Conservation (phyloP, 2,888 invertebrate genomes). For the Synergus laeviventris region DNA sequence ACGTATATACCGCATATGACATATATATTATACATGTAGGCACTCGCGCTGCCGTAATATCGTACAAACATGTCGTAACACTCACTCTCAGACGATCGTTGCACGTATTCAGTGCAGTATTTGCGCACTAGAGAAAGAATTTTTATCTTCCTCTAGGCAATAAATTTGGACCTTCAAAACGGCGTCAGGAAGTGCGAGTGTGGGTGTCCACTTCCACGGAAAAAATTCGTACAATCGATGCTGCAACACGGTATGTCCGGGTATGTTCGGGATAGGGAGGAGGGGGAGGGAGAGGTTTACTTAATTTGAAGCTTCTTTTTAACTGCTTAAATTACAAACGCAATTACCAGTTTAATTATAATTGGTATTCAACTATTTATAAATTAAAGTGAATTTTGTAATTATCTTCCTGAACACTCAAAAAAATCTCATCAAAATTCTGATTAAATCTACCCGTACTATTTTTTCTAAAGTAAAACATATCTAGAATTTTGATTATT, state of each 20-base stretch:
- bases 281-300: not conserved
- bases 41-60: not conserved
- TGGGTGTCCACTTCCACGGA: not conserved
- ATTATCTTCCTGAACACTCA: too few species aligned
- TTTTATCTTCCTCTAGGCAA: not conserved
- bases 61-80: not conserved
- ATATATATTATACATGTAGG: not conserved
- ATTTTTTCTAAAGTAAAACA: too few species aligned
- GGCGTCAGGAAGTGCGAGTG: not conserved
- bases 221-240: conserved; percentile 10
- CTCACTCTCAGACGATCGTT: conserved; percentile 44
- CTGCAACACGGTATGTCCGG: conserved; percentile 13
- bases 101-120: conserved; percentile 45
- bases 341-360: not conserved
- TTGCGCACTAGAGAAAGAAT: not conserved
- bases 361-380: not conserved
- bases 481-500: too few species aligned
- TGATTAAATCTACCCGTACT: too few species aligned
- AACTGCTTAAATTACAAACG: not conserved
- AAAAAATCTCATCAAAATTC: too few species aligned
- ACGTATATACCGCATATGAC: conserved; percentile 1
- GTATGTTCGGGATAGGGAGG: not conserved
- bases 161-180: not conserved
- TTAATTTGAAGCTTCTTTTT: not conserved
- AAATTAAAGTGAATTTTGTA: too few species aligned